phyloP scores from a whole-genome alignment of 2,797 vertebrate species.

The Podarcis lilfordi region DNA sequence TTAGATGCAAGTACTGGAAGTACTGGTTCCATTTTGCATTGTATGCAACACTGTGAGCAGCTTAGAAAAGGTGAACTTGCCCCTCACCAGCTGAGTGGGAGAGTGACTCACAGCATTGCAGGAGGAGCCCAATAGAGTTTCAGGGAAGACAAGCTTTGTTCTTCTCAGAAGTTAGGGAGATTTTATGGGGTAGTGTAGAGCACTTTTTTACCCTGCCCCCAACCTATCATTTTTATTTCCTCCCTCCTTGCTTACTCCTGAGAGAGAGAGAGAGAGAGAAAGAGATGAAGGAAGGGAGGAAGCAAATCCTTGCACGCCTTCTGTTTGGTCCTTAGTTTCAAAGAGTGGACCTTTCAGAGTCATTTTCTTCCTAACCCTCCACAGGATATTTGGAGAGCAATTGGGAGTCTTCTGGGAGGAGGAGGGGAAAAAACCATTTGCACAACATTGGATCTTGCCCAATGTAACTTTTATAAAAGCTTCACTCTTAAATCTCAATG shows the following conservation, averaged over 20 bases:
- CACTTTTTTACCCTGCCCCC: background rate
- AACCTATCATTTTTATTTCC: background rate
- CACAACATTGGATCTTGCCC: too few species aligned
- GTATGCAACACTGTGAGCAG: background rate
- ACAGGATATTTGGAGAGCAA: background rate
- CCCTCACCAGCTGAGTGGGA: background rate
- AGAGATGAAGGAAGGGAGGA: too few species aligned
- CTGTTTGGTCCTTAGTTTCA: background rate
- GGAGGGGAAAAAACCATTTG: background rate
- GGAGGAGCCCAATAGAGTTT: background rate
- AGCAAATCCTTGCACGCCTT: background rate
- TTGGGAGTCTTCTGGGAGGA: too few species aligned
- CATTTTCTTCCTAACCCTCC: background rate
- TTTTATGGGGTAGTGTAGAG: background rate
- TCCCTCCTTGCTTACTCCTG: background rate
- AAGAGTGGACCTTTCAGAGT: background rate
- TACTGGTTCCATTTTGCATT: background rate
- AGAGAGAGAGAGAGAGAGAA: too few species aligned
- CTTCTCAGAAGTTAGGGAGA: background rate
- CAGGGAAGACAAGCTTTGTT: background rate
- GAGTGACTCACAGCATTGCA: background rate
- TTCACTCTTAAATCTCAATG: background rate
- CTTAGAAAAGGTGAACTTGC: background rate
- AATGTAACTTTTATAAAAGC: background rate
- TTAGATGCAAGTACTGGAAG: background rate